phyloP scores from a whole-genome alignment of 1,140 invertebrate genomes.

The Lepidurus couesii region DNA sequence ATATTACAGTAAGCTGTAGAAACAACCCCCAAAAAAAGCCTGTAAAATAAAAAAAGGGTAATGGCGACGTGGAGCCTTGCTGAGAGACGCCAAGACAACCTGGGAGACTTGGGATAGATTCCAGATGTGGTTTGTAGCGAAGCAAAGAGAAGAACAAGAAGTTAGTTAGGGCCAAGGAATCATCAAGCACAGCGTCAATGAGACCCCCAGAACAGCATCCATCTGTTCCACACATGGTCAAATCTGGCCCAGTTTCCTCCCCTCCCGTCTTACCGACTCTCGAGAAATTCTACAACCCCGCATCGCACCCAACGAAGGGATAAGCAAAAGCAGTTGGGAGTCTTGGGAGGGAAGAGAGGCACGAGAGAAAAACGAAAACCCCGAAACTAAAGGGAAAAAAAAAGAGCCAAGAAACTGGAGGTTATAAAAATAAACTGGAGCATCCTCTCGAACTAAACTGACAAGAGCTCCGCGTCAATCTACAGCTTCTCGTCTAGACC shows the following conservation, averaged over 20 bases:
- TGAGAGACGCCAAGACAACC: not conserved
- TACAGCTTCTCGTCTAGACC: slow-evolving; percentile 7
- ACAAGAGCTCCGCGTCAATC: not conserved
- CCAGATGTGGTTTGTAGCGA: not conserved
- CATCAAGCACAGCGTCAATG: slow-evolving; percentile 14
- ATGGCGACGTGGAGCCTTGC: not conserved
- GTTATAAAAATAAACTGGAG: slow-evolving; percentile 9
- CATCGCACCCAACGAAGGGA: not conserved
- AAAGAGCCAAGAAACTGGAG: slow-evolving; percentile 14
- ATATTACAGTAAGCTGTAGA: no score
- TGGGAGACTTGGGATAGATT: not conserved
- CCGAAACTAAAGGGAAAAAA: not conserved
- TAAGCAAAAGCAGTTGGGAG: not conserved
- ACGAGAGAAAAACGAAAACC: not conserved
- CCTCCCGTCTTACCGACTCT: not conserved
- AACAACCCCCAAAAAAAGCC: no score
- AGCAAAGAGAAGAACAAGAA: not conserved
- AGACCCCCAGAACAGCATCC: slow-evolving; percentile 10
- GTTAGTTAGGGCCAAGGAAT: not conserved
- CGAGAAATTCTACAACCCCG: not conserved
- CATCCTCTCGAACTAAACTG: not conserved
- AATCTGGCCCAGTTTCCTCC: not conserved
- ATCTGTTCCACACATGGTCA: slow-evolving; percentile 18
- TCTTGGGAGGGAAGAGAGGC: not conserved
- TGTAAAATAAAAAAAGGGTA: not conserved